phyloP scores from a whole-genome alignment of 2,113 vertebrate genomes.

The Elgaria multicarinata region DNA sequence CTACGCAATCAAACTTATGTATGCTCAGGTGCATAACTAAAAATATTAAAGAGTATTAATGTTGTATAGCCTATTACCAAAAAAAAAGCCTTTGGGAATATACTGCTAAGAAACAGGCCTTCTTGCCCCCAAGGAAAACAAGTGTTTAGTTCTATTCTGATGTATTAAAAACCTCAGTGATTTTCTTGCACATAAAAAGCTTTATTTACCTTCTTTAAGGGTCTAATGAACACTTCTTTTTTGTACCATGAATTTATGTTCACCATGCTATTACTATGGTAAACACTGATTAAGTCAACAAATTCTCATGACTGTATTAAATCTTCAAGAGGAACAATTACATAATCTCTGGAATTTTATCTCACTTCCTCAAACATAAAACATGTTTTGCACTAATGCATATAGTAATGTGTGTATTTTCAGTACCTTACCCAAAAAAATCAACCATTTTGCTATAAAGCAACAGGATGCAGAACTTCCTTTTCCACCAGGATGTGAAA shows the following conservation, averaged over 20 bases:
- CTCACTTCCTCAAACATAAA: background rate
- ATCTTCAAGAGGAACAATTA: background rate
- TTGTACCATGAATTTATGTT: background rate
- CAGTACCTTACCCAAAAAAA: background rate
- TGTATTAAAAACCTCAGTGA: background rate
- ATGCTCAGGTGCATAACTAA: background rate
- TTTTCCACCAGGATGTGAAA: background rate
- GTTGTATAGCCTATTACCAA: background rate
- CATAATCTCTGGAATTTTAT: conserved; percentile 1
- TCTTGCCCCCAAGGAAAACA: background rate
- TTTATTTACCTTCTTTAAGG: background rate
- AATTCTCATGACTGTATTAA: background rate
- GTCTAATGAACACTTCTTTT: background rate
- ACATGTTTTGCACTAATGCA: background rate
- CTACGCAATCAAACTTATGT: background rate
- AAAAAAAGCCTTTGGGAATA: background rate
- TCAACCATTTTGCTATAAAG: background rate
- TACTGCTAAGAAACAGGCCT: background rate
- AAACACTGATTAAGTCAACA: conserved; percentile 13
- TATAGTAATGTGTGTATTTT: fast-evolving
- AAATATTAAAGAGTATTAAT: background rate
- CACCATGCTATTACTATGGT: background rate
- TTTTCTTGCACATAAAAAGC: background rate
- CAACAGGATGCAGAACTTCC: conserved; percentile 15
- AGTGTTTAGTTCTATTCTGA: background rate